phyloP scores from a whole-genome alignment of 2,797 vertebrate genomes.

The Tamandua tetradactyla region DNA sequence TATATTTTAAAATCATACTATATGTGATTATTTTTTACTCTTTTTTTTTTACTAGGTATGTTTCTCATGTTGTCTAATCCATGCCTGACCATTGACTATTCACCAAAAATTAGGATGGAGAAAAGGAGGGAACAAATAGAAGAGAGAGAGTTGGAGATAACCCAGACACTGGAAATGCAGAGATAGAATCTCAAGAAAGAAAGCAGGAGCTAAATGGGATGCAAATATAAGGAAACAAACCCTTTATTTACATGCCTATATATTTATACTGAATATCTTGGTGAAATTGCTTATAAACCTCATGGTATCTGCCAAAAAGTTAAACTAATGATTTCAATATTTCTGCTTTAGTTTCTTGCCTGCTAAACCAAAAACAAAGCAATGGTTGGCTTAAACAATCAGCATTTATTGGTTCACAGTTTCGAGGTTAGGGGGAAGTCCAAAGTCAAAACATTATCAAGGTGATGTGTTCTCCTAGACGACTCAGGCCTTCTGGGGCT shows the following conservation, averaged over 20 bases:
- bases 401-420: too few relatives aligned
- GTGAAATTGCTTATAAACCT: neutral
- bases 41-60: neutral
- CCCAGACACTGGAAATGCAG: neutral
- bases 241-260: neutral
- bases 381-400: too few relatives aligned
- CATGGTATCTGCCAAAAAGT: neutral
- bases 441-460: too few relatives aligned
- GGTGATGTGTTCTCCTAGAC: too few relatives aligned
- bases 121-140: neutral
- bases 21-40: neutral
- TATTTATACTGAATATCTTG: neutral
- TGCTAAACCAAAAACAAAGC: too few relatives aligned
- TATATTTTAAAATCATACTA: neutral
- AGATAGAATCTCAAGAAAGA: neutral
- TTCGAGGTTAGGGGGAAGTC: too few relatives aligned
- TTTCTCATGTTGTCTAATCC: constrained; percentile 11
- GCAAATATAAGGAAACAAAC: neutral
- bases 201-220: neutral
- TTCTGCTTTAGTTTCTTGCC: too few relatives aligned
- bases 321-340: neutral
- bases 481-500: too few relatives aligned
- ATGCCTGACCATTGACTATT: neutral
- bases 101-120: neutral
- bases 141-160: neutral